Base-by-base conservation (phyloP, 1,140 invertebrate species). In the Globodera ellingtonae region DNA sequence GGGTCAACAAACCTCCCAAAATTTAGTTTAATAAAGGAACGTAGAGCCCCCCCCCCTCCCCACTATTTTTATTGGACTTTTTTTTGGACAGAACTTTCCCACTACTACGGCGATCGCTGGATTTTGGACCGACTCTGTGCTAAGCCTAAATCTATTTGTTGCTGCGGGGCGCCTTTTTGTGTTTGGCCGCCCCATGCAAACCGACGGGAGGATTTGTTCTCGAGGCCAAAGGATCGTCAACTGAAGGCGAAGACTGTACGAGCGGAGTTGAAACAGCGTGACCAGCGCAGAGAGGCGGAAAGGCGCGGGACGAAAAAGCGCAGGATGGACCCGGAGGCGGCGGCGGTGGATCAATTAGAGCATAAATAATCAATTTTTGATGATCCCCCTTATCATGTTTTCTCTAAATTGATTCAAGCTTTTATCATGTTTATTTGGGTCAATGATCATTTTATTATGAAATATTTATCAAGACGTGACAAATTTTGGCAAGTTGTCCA, bases 231-330 rank as follows among this genome's bases (percentile, higher is more conserved):
- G 13, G 56, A 62, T 18, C 56, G 56, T 18, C 56, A 62, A 62
- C 56, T 62, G 56, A 62, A 62, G 56, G 56, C 56, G 15, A 62
- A 62, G 5, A 62, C 10, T 18, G 56, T 62, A 18, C 56, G 56
- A 18, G 96, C 98, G 96, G 90, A 96, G 98, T 90, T 92, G 95
- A 78, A 93, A 95, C 84, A 96, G 94, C 86, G 94, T 96, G 8
- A 98, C 95, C 13, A 94, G 98, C 89, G 96, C 98, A 91, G 98
- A 98, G 91, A 94, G 95, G 83, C 95, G 97, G 92, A 93, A 93
- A 89, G 52, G 18, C 13, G 18, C 10, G 56, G 18, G 56, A 62
- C 15, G 56, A 13, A 62, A 10, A 62, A 62, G 56, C 56, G 56
- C 50, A 52, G 18, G 18, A 62, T 15, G 18, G 56, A 62, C 10